Evolutionary conservation across 92 coral and sea anemone genomes (phyloP).

Genomic region (Ricordea florida): DNA sequence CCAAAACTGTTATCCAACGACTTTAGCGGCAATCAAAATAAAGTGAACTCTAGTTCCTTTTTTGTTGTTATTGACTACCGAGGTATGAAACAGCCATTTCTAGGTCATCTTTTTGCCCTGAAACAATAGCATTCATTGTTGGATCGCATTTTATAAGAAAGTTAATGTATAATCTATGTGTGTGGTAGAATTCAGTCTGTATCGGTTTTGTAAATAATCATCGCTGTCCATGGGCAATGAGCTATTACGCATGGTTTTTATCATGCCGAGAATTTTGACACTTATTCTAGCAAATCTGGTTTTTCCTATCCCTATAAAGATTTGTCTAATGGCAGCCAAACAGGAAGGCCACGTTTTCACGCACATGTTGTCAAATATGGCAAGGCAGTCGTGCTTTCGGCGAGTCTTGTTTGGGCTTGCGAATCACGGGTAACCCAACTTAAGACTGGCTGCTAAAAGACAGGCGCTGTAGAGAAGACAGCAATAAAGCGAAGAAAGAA

Average conservation of each 20-base stretch:
- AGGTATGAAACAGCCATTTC: slow-evolving; percentile 4
- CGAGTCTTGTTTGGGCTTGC: too few species aligned
- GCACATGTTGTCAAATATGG: not conserved
- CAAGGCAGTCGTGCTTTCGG: too few species aligned
- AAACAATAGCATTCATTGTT: slow-evolving; percentile 24
- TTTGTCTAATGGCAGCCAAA: too few species aligned
- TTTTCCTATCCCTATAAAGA: slow-evolving; percentile 13
- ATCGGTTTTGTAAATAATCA: slow-evolving; percentile 29
- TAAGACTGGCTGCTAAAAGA: too few species aligned
- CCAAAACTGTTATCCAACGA: too few species aligned
- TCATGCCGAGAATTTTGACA: slow-evolving; percentile 9
- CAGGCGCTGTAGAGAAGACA: too few species aligned
- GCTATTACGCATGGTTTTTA: slow-evolving; percentile 21
- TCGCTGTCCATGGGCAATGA: slow-evolving; percentile 39
- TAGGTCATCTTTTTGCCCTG: slow-evolving; percentile 8
- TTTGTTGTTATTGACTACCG: slow-evolving; percentile 20
- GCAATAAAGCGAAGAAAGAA: too few species aligned
- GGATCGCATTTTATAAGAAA: not conserved
- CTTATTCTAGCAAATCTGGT: slow-evolving; percentile 41
- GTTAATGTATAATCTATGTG: slow-evolving; percentile 32
- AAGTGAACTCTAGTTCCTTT: slow-evolving; percentile 2
- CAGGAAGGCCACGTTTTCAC: slow-evolving; percentile 35
- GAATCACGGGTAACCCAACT: too few species aligned
- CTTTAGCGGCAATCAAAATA: slow-evolving; percentile 36
- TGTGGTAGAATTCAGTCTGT: slow-evolving; percentile 33